Base-by-base conservation (phyloP, 2,113 vertebrate genomes). In the Trogon surrucura region DNA sequence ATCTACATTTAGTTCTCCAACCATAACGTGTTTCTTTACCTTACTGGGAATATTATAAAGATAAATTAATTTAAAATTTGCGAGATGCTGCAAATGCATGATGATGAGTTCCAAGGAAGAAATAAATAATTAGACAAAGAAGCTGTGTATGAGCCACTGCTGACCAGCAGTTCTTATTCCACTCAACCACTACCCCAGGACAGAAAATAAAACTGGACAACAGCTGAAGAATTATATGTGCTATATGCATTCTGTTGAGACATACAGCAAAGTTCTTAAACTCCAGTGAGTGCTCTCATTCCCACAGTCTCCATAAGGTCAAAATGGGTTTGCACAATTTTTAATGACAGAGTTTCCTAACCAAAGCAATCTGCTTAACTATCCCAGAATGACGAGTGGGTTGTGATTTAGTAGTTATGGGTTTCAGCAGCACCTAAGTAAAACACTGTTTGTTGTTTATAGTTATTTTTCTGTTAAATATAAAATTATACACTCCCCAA, bases 381-480 rank as follows among this genome's bases (percentile, higher is more conserved):
- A 44, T 74, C 38, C 92, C 82, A 93, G 69, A 94, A 50, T 88
- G 88, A 88, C 62, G 80, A 41, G 65, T 66, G 53, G 27, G 38
- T 94, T 97, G 58, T 92, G 91, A 92, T 90, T 89, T 74, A 92
- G 75, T 97, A 96, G 95, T 97, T 97, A 95, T 1, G 70, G 94
- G 96, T 97, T 97, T 97, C 96, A 94, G 73, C 75, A 93, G 36
- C 89, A 91, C 48, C 36, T 85, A 66, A 73, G 74, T 83, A 92
- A 96, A 95, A 96, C 56, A 89, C 29, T 96, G 82, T 95, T 97
- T 97, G 79, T 91, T 96, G 94, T 95, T 93, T 95, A 87, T 72
- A 88, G 88, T 85, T 95, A 80, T 34, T 81, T 84, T 78, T 82
- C 73, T 92, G 13, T 89, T 93, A 95, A 96, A 91, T 58, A 69